A percentile compares a stretch with the other conserved stretches of the same genome.
phyloP scores from a whole-genome alignment of 2,797 vertebrate genomes.

The Falco peregrinus region DNA sequence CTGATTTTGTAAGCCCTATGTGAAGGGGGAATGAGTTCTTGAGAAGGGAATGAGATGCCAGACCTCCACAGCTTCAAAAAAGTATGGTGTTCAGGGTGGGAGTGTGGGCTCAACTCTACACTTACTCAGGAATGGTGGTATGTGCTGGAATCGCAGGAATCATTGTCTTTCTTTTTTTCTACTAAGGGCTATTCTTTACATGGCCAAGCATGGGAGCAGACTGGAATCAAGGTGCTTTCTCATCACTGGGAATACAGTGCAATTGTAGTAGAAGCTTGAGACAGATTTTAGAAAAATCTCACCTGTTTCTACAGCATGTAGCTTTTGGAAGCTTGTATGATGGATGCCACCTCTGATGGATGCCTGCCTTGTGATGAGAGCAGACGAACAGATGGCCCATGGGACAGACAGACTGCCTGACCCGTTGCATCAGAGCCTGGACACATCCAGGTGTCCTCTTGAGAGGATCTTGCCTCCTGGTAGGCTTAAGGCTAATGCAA shows the following conservation, averaged over 20 bases:
- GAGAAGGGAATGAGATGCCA: neutral
- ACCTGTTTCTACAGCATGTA: neutral
- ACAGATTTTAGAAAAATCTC: neutral
- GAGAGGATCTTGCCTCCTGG: neutral
- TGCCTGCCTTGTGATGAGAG: neutral
- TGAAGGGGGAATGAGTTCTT: neutral
- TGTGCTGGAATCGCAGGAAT: neutral
- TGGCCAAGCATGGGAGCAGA: neutral
- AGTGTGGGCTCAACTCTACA: rapidly evolving
- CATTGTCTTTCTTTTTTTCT: neutral
- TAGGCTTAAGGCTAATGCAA: neutral
- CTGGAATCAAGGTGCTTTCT: neutral
- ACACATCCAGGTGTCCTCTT: neutral
- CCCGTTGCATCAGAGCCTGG: neutral
- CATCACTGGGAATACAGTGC: neutral
- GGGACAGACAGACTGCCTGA: neutral
- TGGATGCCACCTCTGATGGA: neutral
- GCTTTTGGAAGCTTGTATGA: neutral
- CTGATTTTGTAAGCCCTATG: neutral
- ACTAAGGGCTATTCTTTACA: neutral
- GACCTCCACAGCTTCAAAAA: neutral
- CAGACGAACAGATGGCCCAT: neutral
- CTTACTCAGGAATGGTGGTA: neutral
- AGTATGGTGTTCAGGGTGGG: neutral
- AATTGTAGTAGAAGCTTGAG: neutral